Evolutionary conservation across 1,140 invertebrate genomes (phyloP), one percentile per base, ranked within the genome.

Genomic region (Diabrotica undecimpunctata): DNA sequence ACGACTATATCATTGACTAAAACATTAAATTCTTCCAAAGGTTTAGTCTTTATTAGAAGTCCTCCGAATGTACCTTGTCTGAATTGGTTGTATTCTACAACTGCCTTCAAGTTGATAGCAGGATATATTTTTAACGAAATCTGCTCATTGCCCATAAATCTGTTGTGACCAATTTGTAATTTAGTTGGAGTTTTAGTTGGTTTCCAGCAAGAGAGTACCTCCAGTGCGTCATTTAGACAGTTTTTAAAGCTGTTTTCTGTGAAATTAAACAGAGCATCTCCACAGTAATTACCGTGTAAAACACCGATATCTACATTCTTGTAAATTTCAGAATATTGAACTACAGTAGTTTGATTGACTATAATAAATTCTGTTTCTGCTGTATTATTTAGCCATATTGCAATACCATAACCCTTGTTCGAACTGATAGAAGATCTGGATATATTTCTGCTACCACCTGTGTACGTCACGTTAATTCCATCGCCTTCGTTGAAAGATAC

Each of bases 401-500:
- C 88, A 36, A 96, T 78, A n/a, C 95, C 95, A 71, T 90, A 89
- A 7, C 92, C 90, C 46, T 83, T 82, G 78, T 97, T 97, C 0
- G 86, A 96, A 66, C 83, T 89, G 53, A 94, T 77, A 11, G 85
- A 88, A 37, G 89, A 90, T 72, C 87, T 82, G 9, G 95, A 96
- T 46, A 98, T 84, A 73, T 98, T 95, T 59, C 92, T 84, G 66
- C 89, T 90, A 5, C 96, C 96, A 0, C 96, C 95, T 1, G 92
- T 90, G 64, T 94, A 93, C 0, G 95, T 96, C 5, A 98, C 90
- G 72, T 97, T 96, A 5, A 94, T 82, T 4, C 92, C 91, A 69
- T 97, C 96, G 0, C 95, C 97, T 73, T 90, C 86, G 78, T 99
- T 99, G 70, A 94, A 91, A 0, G 87, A 89, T 50, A 99, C 91